Percentiles rank a stretch among this genome's conserved stretches.
Evolutionary conservation across 2,113 vertebrate genomes (phyloP).

Genomic region (Mastomys coucha): DNA sequence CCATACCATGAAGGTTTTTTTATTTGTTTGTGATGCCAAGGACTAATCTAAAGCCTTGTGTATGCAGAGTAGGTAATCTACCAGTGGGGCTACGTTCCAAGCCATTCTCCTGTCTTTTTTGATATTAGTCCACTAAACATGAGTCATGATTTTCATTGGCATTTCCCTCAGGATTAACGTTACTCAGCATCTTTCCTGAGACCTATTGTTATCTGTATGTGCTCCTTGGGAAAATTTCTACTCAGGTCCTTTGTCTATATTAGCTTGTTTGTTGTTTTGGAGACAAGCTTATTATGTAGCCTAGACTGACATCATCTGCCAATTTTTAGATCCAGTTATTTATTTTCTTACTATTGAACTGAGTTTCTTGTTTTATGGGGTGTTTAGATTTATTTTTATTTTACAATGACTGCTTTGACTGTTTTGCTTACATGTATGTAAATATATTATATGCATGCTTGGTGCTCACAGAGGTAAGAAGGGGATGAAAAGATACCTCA

Average conservation of each 20-base stretch:
- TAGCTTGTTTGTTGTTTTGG: background rate
- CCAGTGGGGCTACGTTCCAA: background rate
- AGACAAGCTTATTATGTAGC: background rate
- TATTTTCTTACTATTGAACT: background rate
- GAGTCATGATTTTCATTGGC: background rate
- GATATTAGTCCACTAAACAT: background rate
- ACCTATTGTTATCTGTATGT: background rate
- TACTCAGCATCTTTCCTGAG: background rate
- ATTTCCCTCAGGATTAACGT: background rate
- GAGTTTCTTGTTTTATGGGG: background rate
- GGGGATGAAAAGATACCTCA: background rate
- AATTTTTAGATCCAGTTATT: conserved; percentile 14
- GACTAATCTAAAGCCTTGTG: background rate
- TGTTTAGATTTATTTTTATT: background rate
- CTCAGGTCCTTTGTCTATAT: background rate
- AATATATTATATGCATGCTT: background rate
- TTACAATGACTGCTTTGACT: background rate
- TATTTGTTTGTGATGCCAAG: background rate
- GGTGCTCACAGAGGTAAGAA: background rate
- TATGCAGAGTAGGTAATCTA: background rate
- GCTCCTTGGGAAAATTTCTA: background rate
- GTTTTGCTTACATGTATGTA: background rate
- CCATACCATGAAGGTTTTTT: too few species aligned
- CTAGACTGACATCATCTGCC: background rate
- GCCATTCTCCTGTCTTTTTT: background rate